Evolutionary conservation across 92 coral and sea anemone genomes (phyloP), one percentile per base, ranked within the genome.

Genomic region (Umimayanthus chanpuru): DNA sequence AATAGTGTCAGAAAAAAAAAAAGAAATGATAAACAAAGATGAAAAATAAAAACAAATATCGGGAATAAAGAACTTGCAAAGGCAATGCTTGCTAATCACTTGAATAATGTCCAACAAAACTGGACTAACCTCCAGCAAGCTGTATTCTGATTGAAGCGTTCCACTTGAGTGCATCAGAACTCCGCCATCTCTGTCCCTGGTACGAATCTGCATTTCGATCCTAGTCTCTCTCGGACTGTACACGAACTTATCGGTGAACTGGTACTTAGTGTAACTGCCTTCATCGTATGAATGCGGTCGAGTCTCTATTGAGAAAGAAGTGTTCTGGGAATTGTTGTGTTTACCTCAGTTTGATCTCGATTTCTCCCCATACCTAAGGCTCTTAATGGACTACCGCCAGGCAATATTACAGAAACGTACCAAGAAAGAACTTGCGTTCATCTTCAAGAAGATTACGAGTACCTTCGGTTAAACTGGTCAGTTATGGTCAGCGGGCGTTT

Each of bases 131-230:
- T 87, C 85, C 4, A 96, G 89, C 36, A 88, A 76, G 75, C 91
- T 92, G 84, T 74, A 88, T 68, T 92, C 92, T 36, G 87, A 90
- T 47, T 78, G 91, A 40, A 89, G 86, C 56, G 92, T 92, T 55
- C 96, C 96, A 18, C 85, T 81, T 61, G 93, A 93, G 88, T 79
- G 85, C 86, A 96, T 81, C 90, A 96, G 91, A 21, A 91, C 88
- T 32, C 99, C 99, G 0, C 99, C 99, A 77, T 93, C 92, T 38
- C 87, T 43, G 83, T 96, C 99, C 79, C 99, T 94, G 43, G 98
- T 96, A 65, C 99, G 91, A 58, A 96, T 76, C 86, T 92, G 94
- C 87, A 96, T 77, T 68, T 94, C 93, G 85, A 96, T 93, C 81
- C 86, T 91, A 71, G 97, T 94, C 79, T 94, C 95, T 68, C 95